Percentiles rank a stretch among this genome's conserved stretches.
Evolutionary conservation across 2,113 vertebrate genomes (phyloP).

Genomic region (Chloroceryle aenea): DNA sequence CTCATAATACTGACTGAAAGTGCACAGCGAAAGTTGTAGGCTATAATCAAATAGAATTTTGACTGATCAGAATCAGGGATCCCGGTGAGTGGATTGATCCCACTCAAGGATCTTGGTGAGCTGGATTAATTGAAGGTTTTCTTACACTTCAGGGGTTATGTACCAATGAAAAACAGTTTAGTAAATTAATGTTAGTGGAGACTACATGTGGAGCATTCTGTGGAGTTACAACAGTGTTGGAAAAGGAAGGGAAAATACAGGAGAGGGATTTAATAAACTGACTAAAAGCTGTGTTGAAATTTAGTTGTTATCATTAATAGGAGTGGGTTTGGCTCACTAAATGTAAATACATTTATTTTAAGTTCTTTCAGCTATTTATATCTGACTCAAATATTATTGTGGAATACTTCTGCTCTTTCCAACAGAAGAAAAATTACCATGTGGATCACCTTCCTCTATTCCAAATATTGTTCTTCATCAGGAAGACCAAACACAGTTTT

Average conservation of each 20-base stretch:
- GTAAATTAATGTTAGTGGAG: neutral
- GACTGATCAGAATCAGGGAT: neutral
- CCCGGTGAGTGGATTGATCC: neutral
- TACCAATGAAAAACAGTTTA: neutral
- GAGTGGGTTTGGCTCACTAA: neutral
- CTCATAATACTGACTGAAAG: neutral
- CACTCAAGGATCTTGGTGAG: neutral
- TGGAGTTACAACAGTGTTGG: neutral
- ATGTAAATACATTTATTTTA: neutral
- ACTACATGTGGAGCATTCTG: neutral
- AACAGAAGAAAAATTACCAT: constrained; percentile 23
- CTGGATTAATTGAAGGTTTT: neutral
- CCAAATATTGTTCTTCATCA: neutral
- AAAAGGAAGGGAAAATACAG: neutral
- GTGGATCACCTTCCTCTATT: constrained; percentile 17
- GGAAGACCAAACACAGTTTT: neutral
- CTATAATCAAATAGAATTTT: neutral
- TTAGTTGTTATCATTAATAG: neutral
- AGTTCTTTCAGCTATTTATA: neutral
- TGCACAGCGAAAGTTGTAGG: neutral
- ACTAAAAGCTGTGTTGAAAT: neutral
- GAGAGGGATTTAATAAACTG: neutral
- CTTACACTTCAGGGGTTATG: neutral
- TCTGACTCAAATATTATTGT: neutral
- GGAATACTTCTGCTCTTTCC: neutral